Evolutionary conservation across 1,140 invertebrate genomes (phyloP), one percentile per base, ranked within the genome.

Genomic region (Ceratitis capitata): DNA sequence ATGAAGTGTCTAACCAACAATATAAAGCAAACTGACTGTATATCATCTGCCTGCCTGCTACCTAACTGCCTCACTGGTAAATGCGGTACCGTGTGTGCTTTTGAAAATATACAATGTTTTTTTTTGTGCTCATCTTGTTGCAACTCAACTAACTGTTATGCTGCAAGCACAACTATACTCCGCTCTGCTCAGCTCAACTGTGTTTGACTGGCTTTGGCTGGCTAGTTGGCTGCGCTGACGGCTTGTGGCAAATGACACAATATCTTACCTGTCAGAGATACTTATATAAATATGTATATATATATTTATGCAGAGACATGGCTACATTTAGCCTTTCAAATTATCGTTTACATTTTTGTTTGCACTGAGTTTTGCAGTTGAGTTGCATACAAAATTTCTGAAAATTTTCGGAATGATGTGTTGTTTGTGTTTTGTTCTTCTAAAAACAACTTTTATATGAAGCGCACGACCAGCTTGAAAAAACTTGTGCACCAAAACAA

Each of bases 1-100:
- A n/a, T 78, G 69, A 47, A 78, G 69, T 78, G 69, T 78, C 39
- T 42, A 78, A 45, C 6, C 39, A 78, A 78, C 69, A 78, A 78
- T 47, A 78, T 78, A 78, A 39, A 5, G 19, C 4, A 42, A 42
- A 32, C 64, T 69, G 19, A 39, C 14, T 39, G 10, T 5, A 69
- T 26, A 69, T 26, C 29, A 69, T 7, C 26, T 69, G 16, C 29
- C 29, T 16, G 61, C 61, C 19, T 35, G 61, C 26, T 69, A 12
- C 29, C 29, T 16, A 32, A 29, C 19, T 35, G 61, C 32, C 61
- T 16, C 61, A n/a, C 61, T 35, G 61, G 16, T 32, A 35, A 35
- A 35, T 39, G 32, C n/a, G 69, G 19, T 45, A n/a, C n/a, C 39
- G 39, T 47, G 69, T 78, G 69, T 19, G 69, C n/a, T 23, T 19